These are phyloP conservation scores for Aurelia sp. DNA, from an alignment of 30 jellyfish, hydroid and myxozoan genomes.

Conservation along the genomic window DNA sequence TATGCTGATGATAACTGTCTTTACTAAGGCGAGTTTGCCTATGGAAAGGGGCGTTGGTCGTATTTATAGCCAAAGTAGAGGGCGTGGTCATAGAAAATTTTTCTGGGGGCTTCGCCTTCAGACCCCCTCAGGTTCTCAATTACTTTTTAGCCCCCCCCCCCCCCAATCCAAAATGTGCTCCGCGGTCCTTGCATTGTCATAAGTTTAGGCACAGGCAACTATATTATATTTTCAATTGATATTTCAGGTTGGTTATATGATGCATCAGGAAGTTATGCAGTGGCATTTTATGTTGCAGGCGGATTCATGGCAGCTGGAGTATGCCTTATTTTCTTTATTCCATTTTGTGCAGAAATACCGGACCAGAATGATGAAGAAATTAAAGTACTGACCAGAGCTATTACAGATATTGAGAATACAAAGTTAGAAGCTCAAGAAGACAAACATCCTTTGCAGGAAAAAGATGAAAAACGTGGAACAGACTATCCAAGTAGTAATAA, in stretches of 20 bases:
- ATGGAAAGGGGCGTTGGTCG: no score
- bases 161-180: no score
- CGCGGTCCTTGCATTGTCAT: no score
- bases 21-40: no score
- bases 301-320: conserved; percentile 95
- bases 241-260: conserved; percentile 96
- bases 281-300: conserved; percentile 97
- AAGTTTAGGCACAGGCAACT: no score
- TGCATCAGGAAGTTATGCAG: conserved; percentile 76
- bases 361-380: conserved; percentile 9
- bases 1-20: no score
- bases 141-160: no score
- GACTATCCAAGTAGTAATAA: not conserved
- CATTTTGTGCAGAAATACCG: conserved; percentile 51
- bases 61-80: no score
- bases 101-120: no score
- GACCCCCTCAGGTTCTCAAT: no score
- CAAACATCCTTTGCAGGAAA: not conserved
- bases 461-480: not conserved
- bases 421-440: not conserved
- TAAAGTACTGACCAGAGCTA: not conserved
- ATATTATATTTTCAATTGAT: not conserved
- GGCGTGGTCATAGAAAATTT: no score
- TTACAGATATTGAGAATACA: not conserved
- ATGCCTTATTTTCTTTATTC: conserved; percentile 84